Conservation (phyloP, 2,888 invertebrate genomes). For the Torymus auratus region DNA sequence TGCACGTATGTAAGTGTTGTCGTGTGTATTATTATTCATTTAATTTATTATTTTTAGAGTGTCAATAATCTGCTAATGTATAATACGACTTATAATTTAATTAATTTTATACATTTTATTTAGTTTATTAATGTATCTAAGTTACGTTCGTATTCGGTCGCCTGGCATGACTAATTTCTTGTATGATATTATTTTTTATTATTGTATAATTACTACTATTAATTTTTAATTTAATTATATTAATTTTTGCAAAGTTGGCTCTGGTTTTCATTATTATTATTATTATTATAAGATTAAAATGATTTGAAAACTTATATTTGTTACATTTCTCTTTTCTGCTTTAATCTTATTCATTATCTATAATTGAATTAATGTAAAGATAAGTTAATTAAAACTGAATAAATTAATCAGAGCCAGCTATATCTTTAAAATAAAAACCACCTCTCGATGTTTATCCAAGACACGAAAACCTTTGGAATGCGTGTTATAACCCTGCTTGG, state of each 20-base stretch:
- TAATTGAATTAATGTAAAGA: too few relatives aligned
- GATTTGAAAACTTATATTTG: too few relatives aligned
- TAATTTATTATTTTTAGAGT: constrained; percentile 7
- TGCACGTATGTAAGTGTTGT: constrained; percentile 51
- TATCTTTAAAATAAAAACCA: constrained; percentile 7
- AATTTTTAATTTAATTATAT: constrained; percentile 14
- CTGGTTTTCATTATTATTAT: constrained; percentile 9
- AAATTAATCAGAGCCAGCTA: constrained; percentile 21
- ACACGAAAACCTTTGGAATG: constrained; percentile 45
- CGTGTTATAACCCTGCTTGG: constrained; percentile 50
- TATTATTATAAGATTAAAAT: not conserved
- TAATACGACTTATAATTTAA: constrained; percentile 14
- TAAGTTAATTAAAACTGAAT: not conserved
- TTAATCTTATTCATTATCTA: too few relatives aligned
- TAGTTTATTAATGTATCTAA: constrained; percentile 29
- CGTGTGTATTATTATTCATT: constrained; percentile 32
- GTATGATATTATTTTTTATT: constrained; percentile 8
- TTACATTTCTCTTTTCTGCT: too few relatives aligned
- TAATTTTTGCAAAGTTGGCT: constrained; percentile 19
- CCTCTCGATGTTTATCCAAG: not conserved
- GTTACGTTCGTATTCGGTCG: constrained; percentile 31
- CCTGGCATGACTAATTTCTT: constrained; percentile 47
- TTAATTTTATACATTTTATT: constrained; percentile 12
- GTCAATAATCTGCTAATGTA: not conserved
- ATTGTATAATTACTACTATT: not conserved